Evolutionary conservation across 2,113 vertebrate species (phyloP), one percentile per base, ranked within the genome.

Genomic region (Aspidoscelis tigris): DNA sequence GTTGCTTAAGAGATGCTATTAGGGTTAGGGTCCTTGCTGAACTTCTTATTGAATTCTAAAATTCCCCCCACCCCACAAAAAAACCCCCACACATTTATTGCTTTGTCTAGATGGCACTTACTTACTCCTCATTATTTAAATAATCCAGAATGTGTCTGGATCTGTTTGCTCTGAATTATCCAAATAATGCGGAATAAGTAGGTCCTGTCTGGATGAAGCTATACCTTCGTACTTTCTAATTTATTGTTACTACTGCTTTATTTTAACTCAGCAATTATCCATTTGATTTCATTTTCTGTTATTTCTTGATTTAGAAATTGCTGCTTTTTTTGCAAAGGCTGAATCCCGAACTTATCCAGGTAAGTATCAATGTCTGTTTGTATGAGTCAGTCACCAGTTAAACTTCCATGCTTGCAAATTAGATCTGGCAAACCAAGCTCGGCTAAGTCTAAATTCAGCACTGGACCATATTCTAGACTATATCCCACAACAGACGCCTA

Each of bases 251-350:
- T 61, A 61, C 58, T 73, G 44, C 16, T 61, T 33, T 44, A 66
- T 79, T 82, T 82, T 64, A 44, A 71, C 55, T 44, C n/a, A 53
- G 50, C 53, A 64, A 73, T 82, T 64, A 82, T 73, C 64, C 73
- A 55, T 74, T 82, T 82, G 80, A 82, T 82, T 82, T 82, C 80
- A 21, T 82, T 82, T 82, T 82, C 55, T 82, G 80, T 82, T 82
- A 74, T 82, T 70, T 82, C 39, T 82, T 82, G 70, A 82, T 82
- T 82, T 82, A 82, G 80, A 82, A 73, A 74, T 64, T 82, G 80
- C 80, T 82, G 80, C 80, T 82, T 73, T 82, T 82, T 82, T 82
- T 82, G 81, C 81, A 82, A 82, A 82, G 71, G 12, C 81, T 64
- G 81, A 82, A 82, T n/a, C 71, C 81, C 55, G 81, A 82, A 12